Evolutionary conservation across 64 coral and sea anemone species (phyloP), one percentile per base, ranked within the genome.

Genomic region (Actinia equina): DNA sequence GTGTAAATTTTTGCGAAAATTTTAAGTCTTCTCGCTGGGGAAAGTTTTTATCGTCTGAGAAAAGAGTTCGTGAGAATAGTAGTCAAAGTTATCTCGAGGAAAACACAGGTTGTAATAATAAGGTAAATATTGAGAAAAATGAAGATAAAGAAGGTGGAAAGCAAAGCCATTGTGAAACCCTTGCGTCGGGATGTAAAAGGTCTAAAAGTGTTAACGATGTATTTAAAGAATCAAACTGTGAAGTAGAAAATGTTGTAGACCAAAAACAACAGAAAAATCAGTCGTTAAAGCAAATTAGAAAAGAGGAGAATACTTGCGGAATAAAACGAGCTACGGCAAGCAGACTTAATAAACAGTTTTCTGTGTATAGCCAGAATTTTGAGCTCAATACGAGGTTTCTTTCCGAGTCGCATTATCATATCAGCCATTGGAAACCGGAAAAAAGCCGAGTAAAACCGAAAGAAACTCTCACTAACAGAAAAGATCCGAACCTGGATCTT

Each of bases 331-430:
- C 16, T 42, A 10, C 43, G 42, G 0, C 30, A 37, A 63, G 18
- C 11, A 57, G 23, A 85, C 19, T 51, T 17, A 27, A 2, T 4
- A 85, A 57, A 25, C 83, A 63, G 15, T 58, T 85, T 85, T 85
- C 83, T 27, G 83, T 85, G 6, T 85, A 85, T 27, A 85, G 56
- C 4, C 49, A 85, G 41, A 85, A 44, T 42, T 85, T 85, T 63
- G 51, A 61, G 3, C 83, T 85, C 30, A 85, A 85, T 45, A 60
- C 83, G 83, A 57, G 83, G n/a, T 85, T 85, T 60, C 9, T 85
- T 18, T 85, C 51, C 27, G 62, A 60, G 52, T 85, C 83, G 23
- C 52, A 85, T 53, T 63, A 85, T 85, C 83, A 44, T 11, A 37
- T 43, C 3, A 26, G 3, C 19, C 59, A 85, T 14, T 85, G 83